Evolutionary conservation across 2,113 vertebrate genomes (phyloP).

Genomic region (Clarias macrocephalus): DNA sequence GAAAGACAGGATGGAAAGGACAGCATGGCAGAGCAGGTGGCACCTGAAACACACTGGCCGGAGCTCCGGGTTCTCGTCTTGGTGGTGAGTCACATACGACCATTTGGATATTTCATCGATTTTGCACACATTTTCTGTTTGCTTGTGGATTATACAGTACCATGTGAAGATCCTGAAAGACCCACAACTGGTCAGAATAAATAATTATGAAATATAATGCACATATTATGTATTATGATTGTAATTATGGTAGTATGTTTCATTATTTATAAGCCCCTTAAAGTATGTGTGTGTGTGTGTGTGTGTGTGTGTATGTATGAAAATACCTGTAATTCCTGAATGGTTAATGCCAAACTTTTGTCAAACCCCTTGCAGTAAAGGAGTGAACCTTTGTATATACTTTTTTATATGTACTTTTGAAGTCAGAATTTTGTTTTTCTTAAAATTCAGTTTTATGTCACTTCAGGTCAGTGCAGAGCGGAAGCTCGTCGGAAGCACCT

Average conservation of each 20-base stretch:
- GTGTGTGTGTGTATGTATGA: no score
- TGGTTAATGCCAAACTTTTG: no score
- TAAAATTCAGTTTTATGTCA: constrained; percentile 2
- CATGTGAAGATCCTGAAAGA: no score
- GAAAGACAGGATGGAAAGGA: constrained; percentile 82
- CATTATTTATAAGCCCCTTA: no score
- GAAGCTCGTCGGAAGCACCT: constrained; percentile 84
- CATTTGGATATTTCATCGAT: neutral
- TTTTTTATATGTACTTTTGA: no score
- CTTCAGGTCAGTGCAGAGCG: constrained; percentile 82
- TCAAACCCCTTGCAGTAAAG: no score
- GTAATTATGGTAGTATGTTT: no score
- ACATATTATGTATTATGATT: no score
- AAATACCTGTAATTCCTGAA: no score
- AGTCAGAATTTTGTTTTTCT: neutral
- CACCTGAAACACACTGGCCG: constrained; percentile 86
- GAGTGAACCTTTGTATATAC: no score
- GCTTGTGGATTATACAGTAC: neutral
- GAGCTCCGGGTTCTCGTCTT: constrained; percentile 86
- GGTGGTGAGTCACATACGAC: constrained; percentile 78
- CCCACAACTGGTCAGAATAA: neutral
- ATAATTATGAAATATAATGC: neutral
- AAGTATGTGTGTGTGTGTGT: no score
- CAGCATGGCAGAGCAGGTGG: constrained; percentile 86
- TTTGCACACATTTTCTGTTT: neutral